Evolutionary conservation across 2,113 vertebrate species (phyloP), one percentile per base, ranked within the genome.

Genomic region (Megaceryle torquata): DNA sequence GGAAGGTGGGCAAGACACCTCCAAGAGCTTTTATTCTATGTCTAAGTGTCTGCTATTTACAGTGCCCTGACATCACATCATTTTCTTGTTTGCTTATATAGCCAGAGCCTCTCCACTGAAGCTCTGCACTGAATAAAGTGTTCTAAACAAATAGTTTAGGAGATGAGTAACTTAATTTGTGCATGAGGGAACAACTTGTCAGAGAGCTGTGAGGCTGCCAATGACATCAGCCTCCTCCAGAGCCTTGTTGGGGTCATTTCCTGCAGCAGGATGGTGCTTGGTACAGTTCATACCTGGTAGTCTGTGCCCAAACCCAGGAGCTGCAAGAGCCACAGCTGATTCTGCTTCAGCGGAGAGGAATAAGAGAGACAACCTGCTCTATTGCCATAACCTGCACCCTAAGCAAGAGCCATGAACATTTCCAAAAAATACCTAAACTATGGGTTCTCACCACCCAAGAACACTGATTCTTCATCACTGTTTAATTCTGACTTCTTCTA

Each of bases 261-360:
- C n/a, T 4, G 1, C 48, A 51, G 51, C 2, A 0, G 2, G 33
- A 51, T 0, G 0, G 35, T 37, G 56, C 63, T 70, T 0, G 0
- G 33, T 13, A 37, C 63, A 77, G 44, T 8, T 28, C 71, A 15
- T 1, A 13, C 1, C 2, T 12, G 33, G 41, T 25, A 22, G 12
- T 65, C 43, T 2, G 6, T 5, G 4, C 26, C 71, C 26, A 3
- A 41, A 37, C 8, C 17, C 57, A 35, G 84, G 31, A 86, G 59
- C n/a, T 87, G 56, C 48, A 63, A 75, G 9, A 61, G 48, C 70
- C 26, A 3, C 41, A 53, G 70, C 48, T 85, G 82, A 13, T 37
- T 50, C 60, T 89, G 59, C 31, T 29, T 9, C 53, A 82, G 77
- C 57, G 82, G 74, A 44, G 60, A 60, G 35, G 13, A 69, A 8